Evolutionary conservation across 2,888 invertebrate species (phyloP), one percentile per base, ranked within the genome.

Genomic region (Epistrophella euchroma): DNA sequence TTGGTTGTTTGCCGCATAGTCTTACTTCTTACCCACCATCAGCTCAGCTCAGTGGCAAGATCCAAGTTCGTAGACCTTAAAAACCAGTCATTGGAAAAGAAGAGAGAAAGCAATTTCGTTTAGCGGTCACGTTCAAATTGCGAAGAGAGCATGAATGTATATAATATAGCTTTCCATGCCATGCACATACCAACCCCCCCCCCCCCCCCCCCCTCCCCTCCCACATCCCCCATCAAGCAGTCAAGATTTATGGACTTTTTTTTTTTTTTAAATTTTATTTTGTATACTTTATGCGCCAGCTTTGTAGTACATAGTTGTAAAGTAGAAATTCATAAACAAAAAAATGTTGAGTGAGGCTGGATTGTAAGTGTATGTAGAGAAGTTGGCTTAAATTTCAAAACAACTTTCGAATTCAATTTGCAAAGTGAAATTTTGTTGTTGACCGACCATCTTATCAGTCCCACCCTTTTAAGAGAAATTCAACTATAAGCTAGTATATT

Each of bases 91-190:
- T 70, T 81, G 62, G 68, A 85, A 76, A 73, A 28, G 66, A 86
- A 86, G 78, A 79, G 82, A 86, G 86, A 86, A 82, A 86, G 82
- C 82, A 86, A 86, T 78, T 86, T 78, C 50, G 77, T 82, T 86
- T 86, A 74, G 58, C 82, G 86, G 86, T 82, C 86, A 86, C 86
- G 82, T 86, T 82, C 86, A 78, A 66, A 66, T 40, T 74, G 78
- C 28, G 50, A 68, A 17, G 32, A 47, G 72, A 75, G 35, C 56
- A 64, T 68, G 35, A 43, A 40, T 25, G 58, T 35, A 28, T 4
- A 25, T 25, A 25, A 25, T 25, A 25, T 28, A 43, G 72, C 73
- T 45, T 28, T 45, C n/a, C 62, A 28, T 28, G 22, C 22, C 62
- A 32, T 32, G 32, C 9, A 32, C 43, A 25, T 0, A 40, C 15